phyloP scores from a whole-genome alignment of 2,888 invertebrate genomes.

The Tinea trinotella region DNA sequence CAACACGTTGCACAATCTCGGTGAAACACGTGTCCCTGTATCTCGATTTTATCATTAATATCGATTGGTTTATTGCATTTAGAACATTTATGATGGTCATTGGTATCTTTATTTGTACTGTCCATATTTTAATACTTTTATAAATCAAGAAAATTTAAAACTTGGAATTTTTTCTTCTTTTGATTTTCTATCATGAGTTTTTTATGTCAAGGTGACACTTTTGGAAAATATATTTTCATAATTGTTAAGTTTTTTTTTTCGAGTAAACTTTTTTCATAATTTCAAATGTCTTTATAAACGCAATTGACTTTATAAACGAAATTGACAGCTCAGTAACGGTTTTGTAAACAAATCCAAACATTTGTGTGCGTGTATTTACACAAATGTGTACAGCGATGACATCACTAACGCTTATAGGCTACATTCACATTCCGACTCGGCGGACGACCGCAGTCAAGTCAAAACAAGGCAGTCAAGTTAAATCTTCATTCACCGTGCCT shows the following conservation, averaged over 20 bases:
- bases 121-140: neutral
- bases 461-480: too few species aligned
- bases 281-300: too few species aligned
- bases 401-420: conserved; percentile 41
- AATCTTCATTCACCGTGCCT: too few species aligned
- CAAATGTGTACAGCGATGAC: conserved; percentile 25
- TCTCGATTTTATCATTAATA: conserved; percentile 45
- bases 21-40: conserved; percentile 57
- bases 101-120: neutral
- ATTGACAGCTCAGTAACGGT: neutral
- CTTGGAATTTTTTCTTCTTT: neutral
- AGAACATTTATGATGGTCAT: conserved; percentile 42
- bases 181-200: neutral
- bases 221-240: too few species aligned
- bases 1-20: conserved; percentile 55
- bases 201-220: neutral
- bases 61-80: conserved; percentile 55
- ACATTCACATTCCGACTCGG: neutral
- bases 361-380: too few species aligned
- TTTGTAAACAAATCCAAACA: too few species aligned
- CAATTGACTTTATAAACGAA: too few species aligned
- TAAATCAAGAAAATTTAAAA: neutral
- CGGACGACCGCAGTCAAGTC: too few species aligned
- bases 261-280: too few species aligned
- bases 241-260: too few species aligned